Percentiles rank a stretch among this genome's conserved stretches.
These are phyloP conservation scores for Brassicogethes aeneus DNA, from an alignment of 2,888 invertebrate genomes.

Conservation along the genomic window DNA sequence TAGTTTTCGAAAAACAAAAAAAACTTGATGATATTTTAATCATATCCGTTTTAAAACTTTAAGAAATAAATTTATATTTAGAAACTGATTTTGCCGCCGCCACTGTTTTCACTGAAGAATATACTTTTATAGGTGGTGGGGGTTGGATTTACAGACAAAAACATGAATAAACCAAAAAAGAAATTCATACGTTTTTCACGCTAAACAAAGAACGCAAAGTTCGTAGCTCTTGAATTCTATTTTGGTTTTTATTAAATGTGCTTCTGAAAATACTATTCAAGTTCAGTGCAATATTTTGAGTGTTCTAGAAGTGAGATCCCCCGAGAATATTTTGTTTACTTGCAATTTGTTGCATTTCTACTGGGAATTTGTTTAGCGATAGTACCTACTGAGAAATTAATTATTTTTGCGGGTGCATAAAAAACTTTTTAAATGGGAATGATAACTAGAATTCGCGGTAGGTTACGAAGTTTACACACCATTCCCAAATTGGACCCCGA, in stretches of 20 bases:
- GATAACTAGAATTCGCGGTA: constrained; percentile 61
- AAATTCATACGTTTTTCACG: constrained; percentile 11
- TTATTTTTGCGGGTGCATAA: too few species aligned
- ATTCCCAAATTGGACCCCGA: constrained; percentile 53
- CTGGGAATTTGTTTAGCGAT: constrained; percentile 2
- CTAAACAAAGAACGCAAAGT: constrained; percentile 9
- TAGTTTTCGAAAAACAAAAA: too few species aligned
- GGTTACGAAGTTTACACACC: constrained; percentile 47
- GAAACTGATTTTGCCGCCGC: too few species aligned
- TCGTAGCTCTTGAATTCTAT: not conserved
- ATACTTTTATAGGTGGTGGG: too few species aligned
- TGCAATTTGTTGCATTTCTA: not conserved
- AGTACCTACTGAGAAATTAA: constrained; percentile 4
- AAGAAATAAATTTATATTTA: too few species aligned
- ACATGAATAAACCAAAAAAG: constrained; percentile 10
- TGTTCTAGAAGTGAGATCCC: not conserved
- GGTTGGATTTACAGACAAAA: constrained; percentile 8
- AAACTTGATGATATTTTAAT: too few species aligned
- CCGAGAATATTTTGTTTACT: not conserved
- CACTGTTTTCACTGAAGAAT: too few species aligned
- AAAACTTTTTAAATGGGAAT: constrained; percentile 49
- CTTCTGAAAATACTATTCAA: not conserved
- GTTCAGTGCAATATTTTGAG: not conserved
- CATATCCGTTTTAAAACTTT: too few species aligned
- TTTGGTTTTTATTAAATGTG: not conserved